Base-by-base conservation (phyloP, 2,888 invertebrate species). In the Polyommatus iphigenia region DNA sequence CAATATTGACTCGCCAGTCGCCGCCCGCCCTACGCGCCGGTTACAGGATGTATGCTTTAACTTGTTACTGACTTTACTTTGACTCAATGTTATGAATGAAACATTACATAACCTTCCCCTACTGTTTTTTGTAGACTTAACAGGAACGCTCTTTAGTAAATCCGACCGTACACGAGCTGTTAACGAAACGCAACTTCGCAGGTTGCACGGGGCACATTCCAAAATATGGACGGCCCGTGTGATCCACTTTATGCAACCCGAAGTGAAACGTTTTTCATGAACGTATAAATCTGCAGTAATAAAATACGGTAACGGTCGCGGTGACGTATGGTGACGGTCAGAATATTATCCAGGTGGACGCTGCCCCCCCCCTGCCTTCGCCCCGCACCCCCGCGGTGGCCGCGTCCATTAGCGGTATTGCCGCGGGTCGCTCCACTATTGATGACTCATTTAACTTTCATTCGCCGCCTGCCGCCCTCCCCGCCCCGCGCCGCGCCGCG, bases 371-470 rank as follows among this genome's bases (percentile, higher is more conserved):
- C 32, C 67, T 5, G 15, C 78, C 80, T 72, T 24, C 20, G 2
- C 15, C 67, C 62, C 15, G 13, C 67, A 29, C 15, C 67, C 24
- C 29, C 15, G 29, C 67, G 67, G 67, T 62, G 24, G 24, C 62
- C 29, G 67, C 29, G 78, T 81, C 82, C 83, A 83, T 83, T 82
- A 82, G 78, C 79, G 79, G 79, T 83, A 83, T 82, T 82, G 80
- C 76, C 29, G 73, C 76, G 32, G 72, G 71, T 72, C 79, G 54
- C 77, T 76, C 71, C 76, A 78, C 78, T 78, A 80, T 80, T 79
- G 80, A 82, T 80, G 81, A 81, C 80, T 82, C 81, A 83, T 83
- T 82, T 81, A 80, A 82, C 81, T 83, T 83, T 83, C 79, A 83
- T 81, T 82, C 81, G 82, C 81, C 80, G 77, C 77, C 79, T 71